Evolutionary conservation across 2,797 vertebrate genomes (phyloP).

Genomic region (Arremon brunneinucha): DNA sequence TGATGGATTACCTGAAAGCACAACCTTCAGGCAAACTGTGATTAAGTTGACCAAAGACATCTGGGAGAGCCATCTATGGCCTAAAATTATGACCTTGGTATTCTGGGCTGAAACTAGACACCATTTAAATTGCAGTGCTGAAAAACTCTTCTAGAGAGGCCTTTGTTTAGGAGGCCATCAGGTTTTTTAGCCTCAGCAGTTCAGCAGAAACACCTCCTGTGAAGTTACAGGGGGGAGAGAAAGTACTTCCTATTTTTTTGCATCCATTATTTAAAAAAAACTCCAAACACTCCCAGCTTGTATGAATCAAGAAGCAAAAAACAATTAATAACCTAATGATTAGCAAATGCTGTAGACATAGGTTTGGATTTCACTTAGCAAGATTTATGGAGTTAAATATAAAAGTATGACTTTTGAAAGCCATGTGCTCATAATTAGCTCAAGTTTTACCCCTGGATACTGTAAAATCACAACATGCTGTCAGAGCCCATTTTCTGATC

Average conservation of each 20-base stretch:
- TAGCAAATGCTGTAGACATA: slow-evolving; percentile 66
- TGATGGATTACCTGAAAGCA: slow-evolving; percentile 90
- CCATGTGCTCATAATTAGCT: slow-evolving; percentile 77
- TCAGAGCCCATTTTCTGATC: slow-evolving; percentile 70
- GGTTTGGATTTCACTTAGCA: slow-evolving; percentile 56
- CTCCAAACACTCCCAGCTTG: slow-evolving; percentile 35
- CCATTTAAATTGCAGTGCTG: slow-evolving; percentile 73
- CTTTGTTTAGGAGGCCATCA: slow-evolving; percentile 75
- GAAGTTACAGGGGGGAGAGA: slow-evolving; percentile 34
- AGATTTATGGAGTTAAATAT: slow-evolving; percentile 68
- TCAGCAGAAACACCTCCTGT: slow-evolving; percentile 58
- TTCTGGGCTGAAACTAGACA: slow-evolving; percentile 87
- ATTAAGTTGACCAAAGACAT: slow-evolving; percentile 95
- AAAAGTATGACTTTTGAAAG: slow-evolving; percentile 65
- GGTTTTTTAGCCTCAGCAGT: slow-evolving; percentile 53
- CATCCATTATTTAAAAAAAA: slow-evolving; percentile 45
- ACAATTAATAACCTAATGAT: slow-evolving; percentile 68
- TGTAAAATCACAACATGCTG: slow-evolving; percentile 76
- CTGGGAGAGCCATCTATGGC: slow-evolving; percentile 83
- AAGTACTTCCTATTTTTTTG: slow-evolving; percentile 23
- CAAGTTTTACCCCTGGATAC: slow-evolving; percentile 69
- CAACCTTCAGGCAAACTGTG: slow-evolving; percentile 85
- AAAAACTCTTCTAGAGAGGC: slow-evolving; percentile 73
- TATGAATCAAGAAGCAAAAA: slow-evolving; percentile 62
- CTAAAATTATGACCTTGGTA: slow-evolving; percentile 84